A percentile compares a stretch with the other conserved stretches of the same genome.
Evolutionary conservation across 2,888 invertebrate genomes (phyloP).

Genomic region (Tubulanus polymorphus): DNA sequence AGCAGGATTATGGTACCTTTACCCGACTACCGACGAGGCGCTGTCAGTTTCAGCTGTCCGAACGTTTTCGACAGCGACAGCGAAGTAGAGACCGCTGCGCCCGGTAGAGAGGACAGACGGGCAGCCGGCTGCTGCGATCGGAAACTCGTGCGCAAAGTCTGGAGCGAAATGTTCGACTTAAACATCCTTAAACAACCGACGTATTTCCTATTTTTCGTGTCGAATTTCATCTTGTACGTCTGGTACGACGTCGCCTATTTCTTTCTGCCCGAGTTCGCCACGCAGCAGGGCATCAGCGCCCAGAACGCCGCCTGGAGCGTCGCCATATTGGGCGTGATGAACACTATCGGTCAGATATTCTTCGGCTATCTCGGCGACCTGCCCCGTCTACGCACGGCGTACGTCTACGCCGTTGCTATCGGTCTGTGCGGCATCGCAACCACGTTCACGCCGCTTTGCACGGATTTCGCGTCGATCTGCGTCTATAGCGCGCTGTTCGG

Average conservation of each 20-base stretch:
- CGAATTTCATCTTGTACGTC: conserved; percentile 82
- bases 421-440: conserved; percentile 52
- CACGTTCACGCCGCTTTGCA: conserved; percentile 35
- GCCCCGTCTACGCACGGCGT: conserved; percentile 71
- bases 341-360: conserved; percentile 70
- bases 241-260: conserved; percentile 93
- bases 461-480: conserved; percentile 29
- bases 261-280: conserved; percentile 76
- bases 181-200: conserved; percentile 35
- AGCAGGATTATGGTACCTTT: no score
- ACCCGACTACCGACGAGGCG: no score
- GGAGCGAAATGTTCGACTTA: conserved; percentile 40
- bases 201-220: conserved; percentile 64
- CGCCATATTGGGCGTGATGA: conserved; percentile 72
- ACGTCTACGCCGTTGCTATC: conserved; percentile 77
- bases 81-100: no score
- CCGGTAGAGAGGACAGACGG: no score
- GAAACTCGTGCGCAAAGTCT: conserved; percentile 29
- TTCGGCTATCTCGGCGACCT: conserved; percentile 88
- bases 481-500: conserved; percentile 62
- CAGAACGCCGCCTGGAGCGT: conserved; percentile 65
- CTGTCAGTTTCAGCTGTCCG: no score
- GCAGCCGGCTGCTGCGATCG: conserved; percentile 12
- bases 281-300: conserved; percentile 58
- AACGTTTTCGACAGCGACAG: no score